Base-by-base conservation (phyloP, 2,888 invertebrate genomes). In the Papilio elwesi region DNA sequence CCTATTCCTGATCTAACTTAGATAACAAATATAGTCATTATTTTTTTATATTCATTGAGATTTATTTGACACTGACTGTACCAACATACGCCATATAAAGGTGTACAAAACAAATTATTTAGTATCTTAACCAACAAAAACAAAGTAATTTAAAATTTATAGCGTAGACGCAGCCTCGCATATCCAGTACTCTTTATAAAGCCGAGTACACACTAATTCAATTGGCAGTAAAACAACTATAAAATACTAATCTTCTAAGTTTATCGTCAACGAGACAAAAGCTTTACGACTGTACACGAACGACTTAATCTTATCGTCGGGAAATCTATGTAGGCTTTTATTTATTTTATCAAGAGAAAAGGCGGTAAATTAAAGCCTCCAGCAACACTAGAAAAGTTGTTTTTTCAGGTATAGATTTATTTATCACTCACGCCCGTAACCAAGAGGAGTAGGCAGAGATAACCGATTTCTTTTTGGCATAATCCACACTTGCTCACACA, bases 261-360 rank as follows among this genome's bases (percentile, higher is more conserved):
- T 68, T 48, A 57, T 55, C 57, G 57, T 26, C 36, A 47, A 10
- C 13, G 16, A 57, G 7, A 68, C 57, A 68, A 68, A 68, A 15
- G 43, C 48, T 68, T 68, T 68, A 68, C 68, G 68, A 57, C 59
- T 62, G 38, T 62, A 62, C 38, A 62, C 59, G 59, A 59, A 59
- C 15, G 43, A 43, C 59, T 62, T 62, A 62, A 62, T 62, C 59
- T 62, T 62, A 62, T 62, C 59, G 38, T 10, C 10, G 43, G 13
- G 59, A 43, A 62, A 62, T 43, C 59, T n/a, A 15, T 59, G 59
- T 43, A 13, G 59, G 43, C 10, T 62, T 62, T 62, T 57, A 57
- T 57, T 62, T 59, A 15, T 59, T 62, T 62, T 62, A 38, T 38
- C 59, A 15, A 43, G 43, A 43, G n/a, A 62, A 62, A 62, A 43